Evolutionary conservation across 2,888 invertebrate species (phyloP), one percentile per base, ranked within the genome.

Genomic region (Acleris laterana): DNA sequence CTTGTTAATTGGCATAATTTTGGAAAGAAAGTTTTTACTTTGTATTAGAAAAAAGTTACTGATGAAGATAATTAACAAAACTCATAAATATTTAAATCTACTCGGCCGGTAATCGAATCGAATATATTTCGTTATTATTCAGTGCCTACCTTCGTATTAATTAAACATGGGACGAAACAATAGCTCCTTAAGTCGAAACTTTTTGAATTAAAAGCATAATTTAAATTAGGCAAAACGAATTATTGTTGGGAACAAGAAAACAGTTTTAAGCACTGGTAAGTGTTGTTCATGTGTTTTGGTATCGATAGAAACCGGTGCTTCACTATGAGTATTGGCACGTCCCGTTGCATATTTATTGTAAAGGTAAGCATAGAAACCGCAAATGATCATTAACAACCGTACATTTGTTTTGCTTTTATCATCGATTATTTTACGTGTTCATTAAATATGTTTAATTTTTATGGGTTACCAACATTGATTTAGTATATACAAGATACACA

Each of bases 161-260:
- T 85, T 85, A 83, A 83, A 81, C 79, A 81, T 78, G 70, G 73
- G 69, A 72, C 72, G 71, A 72, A 78, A 78, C 75, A 76, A 83
- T 78, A 78, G 73, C 78, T 74, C 71, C 76, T 78, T 77, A 74
- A 75, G 75, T 69, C 72, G 63, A 82, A 87, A 87, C 74, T 87
- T 87, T 76, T 69, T 63, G 73, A 80, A 80, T 83, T 82, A 82
- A 79, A 80, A 82, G 77, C 78, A 77, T 80, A 78, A 84, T 84
- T 83, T 81, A 84, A 86, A 84, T 87, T 84, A 81, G 79, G 74
- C 72, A 80, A 82, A 86, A 80, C 76, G 81, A 87, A 83, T 87
- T 82, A 83, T 83, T 85, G 81, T 83, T 80, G 66, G 74, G 72
- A 83, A 85, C 83, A 85, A 77, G 81, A 76, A 83, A 85, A 84